Base-by-base conservation (phyloP, 2,888 invertebrate genomes). In the Smittia sp. region DNA sequence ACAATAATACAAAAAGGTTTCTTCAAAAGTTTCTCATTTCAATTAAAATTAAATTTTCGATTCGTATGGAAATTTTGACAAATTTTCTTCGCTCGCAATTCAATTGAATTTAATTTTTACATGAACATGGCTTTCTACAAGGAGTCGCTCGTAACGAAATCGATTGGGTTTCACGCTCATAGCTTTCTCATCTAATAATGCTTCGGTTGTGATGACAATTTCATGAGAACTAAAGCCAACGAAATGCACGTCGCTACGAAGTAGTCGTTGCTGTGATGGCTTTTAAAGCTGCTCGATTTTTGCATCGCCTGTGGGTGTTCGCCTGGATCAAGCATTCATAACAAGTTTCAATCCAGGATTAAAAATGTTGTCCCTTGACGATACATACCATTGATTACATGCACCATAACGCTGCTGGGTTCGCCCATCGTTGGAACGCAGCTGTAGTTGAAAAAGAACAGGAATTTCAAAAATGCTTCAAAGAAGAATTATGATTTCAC, bases 291-390 rank as follows among this genome's bases (percentile, higher is more conserved):
- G 27, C 62, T 38, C 9, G 72, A 72, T 62, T 72, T 72, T 18
- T 93, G 93, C 92, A 93, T 93, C 54, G 93, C 93, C 75, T 93
- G 93, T 78, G 93, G 93, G 81, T 92, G 92, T 81, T 93, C 92
- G 79, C 92, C 92, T 92, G 87, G 6, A 20, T 58, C 3, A 20
- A n/a, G 13, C 58, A 58, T 46, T 32, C 32, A 32, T 32, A 32
- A 32, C 32, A 32, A 32, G 46, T 46, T 11, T 46, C 46, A 46
- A 46, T 46, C 11, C 15, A 15, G 15, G 11, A 46, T 46, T 11
- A 46, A 46, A 58, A 58, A 63, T 20, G n/a, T 58, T 58, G n/a
- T n/a, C n/a, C n/a, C 24, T 18, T 18, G 6, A 18, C 24, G 13
- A 74, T 70, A 76, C 85, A 86, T 84, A 92, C 93, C 93, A 84